A percentile compares a stretch with the other conserved stretches of the same genome.
Evolutionary conservation across 1,140 invertebrate genomes (phyloP).

Genomic region (Drosophila saltans): DNA sequence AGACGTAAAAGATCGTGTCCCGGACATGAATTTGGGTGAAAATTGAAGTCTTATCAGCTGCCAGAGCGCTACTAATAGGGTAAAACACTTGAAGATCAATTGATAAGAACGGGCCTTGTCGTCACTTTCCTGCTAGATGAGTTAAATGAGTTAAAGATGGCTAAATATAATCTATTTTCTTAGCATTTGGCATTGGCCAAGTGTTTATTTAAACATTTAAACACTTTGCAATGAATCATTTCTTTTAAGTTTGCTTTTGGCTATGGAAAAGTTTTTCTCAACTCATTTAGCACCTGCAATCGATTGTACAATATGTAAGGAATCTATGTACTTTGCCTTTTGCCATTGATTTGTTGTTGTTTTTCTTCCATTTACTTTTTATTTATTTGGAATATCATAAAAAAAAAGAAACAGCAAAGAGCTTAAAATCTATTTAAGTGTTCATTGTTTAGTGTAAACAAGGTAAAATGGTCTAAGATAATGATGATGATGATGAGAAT

Average conservation of each 20-base stretch:
- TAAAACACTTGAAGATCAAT: conserved; percentile 58
- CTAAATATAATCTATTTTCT: conserved; percentile 33
- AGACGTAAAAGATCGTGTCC: conserved; percentile 48
- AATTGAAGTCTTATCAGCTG: conserved; percentile 59
- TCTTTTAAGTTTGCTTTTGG: background rate
- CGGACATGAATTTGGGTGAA: conserved; percentile 32
- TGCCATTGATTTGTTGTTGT: conserved; percentile 39
- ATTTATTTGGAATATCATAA: conserved; percentile 76
- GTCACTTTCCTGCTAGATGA: conserved; percentile 20
- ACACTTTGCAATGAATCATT: conserved; percentile 16
- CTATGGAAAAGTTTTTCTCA: conserved; percentile 4
- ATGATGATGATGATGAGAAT: conserved; percentile 6
- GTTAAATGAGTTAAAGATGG: conserved; percentile 21
- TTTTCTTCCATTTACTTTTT: conserved; percentile 21
- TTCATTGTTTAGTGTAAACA: conserved; percentile 70
- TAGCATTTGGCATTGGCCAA: conserved; percentile 9
- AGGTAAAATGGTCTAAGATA: conserved; percentile 11
- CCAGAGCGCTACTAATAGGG: conserved; percentile 66
- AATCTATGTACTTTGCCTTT: conserved; percentile 6
- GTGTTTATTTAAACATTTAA: conserved; percentile 11
- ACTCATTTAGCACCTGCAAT: conserved; percentile 18
- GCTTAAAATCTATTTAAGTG: conserved; percentile 73
- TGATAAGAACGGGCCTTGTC: conserved; percentile 30
- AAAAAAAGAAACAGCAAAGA: conserved; percentile 61
- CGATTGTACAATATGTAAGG: conserved; percentile 3